Evolutionary conservation across 2,113 vertebrate species (phyloP).

Genomic region (Epinephelus moara): DNA sequence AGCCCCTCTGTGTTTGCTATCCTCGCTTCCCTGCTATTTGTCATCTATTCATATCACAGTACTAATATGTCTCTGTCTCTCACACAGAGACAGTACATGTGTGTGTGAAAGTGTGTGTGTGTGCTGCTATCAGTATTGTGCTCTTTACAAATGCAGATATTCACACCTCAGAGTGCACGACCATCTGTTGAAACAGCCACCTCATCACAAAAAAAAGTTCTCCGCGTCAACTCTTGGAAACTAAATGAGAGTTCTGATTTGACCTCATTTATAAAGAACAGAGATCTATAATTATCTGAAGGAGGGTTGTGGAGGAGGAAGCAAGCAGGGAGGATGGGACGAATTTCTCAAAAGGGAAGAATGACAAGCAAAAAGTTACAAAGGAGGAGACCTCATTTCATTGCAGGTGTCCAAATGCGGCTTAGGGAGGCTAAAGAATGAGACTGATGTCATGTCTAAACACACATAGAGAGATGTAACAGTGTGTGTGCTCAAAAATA

Average conservation of each 20-base stretch:
- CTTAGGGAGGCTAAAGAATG: neutral
- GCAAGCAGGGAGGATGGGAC: slow-evolving; percentile 56
- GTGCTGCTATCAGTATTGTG: slow-evolving; percentile 6
- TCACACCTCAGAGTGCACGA: neutral
- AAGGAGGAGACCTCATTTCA: slow-evolving; percentile 69
- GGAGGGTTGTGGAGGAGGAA: slow-evolving; percentile 62
- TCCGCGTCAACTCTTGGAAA: slow-evolving; percentile 53
- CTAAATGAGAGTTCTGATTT: slow-evolving; percentile 73
- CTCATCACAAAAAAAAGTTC: slow-evolving; percentile 73
- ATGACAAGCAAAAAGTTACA: slow-evolving; percentile 71
- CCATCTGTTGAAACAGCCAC: slow-evolving; percentile 55
- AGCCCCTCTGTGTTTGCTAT: slow-evolving; percentile 54
- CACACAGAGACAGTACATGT: neutral
- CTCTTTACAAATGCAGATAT: slow-evolving; percentile 20
- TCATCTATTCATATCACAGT: slow-evolving; percentile 43
- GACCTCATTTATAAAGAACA: slow-evolving; percentile 79
- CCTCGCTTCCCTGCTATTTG: slow-evolving; percentile 55
- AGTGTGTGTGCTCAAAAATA: neutral
- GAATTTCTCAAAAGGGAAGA: slow-evolving; percentile 73
- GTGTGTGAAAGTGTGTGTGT: neutral
- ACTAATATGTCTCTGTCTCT: slow-evolving; percentile 30
- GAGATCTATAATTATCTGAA: slow-evolving; percentile 81
- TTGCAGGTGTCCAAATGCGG: slow-evolving; percentile 42
- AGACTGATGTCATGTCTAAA: neutral
- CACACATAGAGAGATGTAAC: neutral